Percentiles rank a stretch among this genome's conserved stretches.
These are phyloP conservation scores for Anser brachyrhynchus DNA, from an alignment of 2,113 vertebrate species.

Conservation along the genomic window DNA sequence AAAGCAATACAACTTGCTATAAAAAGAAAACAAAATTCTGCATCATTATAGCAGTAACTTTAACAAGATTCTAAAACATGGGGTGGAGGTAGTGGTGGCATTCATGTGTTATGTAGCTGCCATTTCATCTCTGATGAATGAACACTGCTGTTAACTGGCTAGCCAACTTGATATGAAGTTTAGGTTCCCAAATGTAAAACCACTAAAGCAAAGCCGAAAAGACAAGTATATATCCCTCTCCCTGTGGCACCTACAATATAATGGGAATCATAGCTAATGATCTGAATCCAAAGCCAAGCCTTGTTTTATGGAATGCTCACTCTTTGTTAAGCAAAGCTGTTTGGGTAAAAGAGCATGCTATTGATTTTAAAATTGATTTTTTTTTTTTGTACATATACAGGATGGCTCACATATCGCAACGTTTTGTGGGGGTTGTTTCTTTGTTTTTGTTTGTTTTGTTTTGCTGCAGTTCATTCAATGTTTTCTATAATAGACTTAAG, in stretches of 20 bases:
- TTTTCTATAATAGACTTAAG: background rate
- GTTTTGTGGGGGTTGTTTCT: slow-evolving; percentile 54
- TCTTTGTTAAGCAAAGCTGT: slow-evolving; percentile 78
- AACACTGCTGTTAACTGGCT: background rate
- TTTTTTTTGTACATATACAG: slow-evolving; percentile 43
- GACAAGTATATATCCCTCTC: slow-evolving; percentile 70
- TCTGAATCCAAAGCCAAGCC: slow-evolving; percentile 72
- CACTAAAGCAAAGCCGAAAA: slow-evolving; percentile 61
- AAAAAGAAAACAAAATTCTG: background rate
- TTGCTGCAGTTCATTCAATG: background rate
- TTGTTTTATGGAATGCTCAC: slow-evolving; percentile 75
- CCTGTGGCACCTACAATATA: slow-evolving; percentile 60
- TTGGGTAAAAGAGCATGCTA: slow-evolving; percentile 70
- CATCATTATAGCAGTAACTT: background rate
- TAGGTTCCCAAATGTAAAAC: slow-evolving; percentile 54
- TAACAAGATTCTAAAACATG: background rate
- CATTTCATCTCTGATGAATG: background rate
- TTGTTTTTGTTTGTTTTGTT: slow-evolving; percentile 7
- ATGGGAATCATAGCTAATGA: slow-evolving; percentile 74
- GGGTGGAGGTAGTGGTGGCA: background rate
- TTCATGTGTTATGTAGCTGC: background rate
- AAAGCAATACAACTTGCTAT: background rate
- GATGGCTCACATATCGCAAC: slow-evolving; percentile 64
- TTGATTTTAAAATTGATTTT: slow-evolving; percentile 72
- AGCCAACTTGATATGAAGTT: background rate